These are phyloP conservation scores for Venusia cambrica DNA, from an alignment of 2,888 invertebrate species.

Conservation along the genomic window DNA sequence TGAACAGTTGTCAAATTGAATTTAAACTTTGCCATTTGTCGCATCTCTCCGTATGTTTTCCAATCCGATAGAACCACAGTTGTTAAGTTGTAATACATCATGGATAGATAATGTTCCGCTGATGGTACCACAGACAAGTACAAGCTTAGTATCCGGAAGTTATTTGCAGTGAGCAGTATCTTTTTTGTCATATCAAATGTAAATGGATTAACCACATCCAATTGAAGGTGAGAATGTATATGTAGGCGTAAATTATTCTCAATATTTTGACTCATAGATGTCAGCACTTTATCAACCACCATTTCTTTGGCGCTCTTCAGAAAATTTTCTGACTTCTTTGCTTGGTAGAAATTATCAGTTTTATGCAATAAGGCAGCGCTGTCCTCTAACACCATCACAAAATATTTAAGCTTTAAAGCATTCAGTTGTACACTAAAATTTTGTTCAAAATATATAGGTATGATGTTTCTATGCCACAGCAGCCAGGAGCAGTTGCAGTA, in stretches of 20 bases:
- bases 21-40: conserved; percentile 93
- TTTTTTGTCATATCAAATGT: conserved; percentile 84
- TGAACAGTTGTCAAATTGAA: conserved; percentile 91
- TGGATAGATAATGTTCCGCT: conserved; percentile 95
- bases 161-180: conserved; percentile 80
- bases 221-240: conserved; percentile 94
- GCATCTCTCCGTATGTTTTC: conserved; percentile 98
- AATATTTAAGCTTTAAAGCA: conserved; percentile 80
- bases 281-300: conserved; percentile 81
- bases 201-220: conserved; percentile 87
- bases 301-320: conserved; percentile 55
- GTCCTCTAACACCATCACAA: conserved; percentile 70
- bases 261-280: conserved; percentile 90
- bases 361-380: conserved; percentile 57
- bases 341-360: conserved; percentile 53
- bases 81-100: conserved; percentile 97
- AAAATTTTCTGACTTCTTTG: conserved; percentile 54
- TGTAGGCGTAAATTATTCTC: conserved; percentile 96
- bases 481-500: conserved; percentile 89
- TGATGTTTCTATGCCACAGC: conserved; percentile 89
- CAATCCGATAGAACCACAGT: conserved; percentile 98
- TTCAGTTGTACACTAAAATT: conserved; percentile 85
- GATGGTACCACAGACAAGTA: conserved; percentile 84
- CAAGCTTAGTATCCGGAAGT: conserved; percentile 76
- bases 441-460: conserved; percentile 88